A percentile compares a stretch with the other conserved stretches of the same genome.
Conservation (phyloP, 2,113 vertebrate genomes). For the Sinocyclocheilus maitianheensis region DNA sequence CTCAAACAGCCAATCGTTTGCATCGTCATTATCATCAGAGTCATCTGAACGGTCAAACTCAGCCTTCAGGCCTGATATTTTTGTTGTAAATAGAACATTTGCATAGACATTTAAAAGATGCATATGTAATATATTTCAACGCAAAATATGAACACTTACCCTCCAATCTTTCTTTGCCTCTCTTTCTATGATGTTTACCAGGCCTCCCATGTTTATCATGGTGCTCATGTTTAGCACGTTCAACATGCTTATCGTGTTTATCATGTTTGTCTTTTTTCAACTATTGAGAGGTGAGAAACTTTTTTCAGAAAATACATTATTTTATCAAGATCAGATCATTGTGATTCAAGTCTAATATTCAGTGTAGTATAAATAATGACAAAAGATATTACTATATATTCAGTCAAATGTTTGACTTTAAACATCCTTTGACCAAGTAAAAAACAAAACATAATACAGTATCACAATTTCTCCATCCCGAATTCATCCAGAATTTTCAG, state of each 20-base stretch:
- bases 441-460: not conserved
- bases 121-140: not conserved
- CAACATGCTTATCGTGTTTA: constrained; percentile 57
- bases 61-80: constrained; percentile 27
- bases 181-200: not conserved
- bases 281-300: constrained; percentile 3
- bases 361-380: not conserved
- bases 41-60: constrained; percentile 53
- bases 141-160: constrained; percentile 51
- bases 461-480: no score
- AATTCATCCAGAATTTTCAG: no score
- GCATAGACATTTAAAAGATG: not conserved
- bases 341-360: not conserved
- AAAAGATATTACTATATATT: no score
- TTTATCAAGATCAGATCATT: not conserved
- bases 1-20: constrained; percentile 66
- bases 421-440: not conserved
- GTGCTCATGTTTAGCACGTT: not conserved
- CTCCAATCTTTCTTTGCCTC: constrained; percentile 47
- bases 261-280: constrained; percentile 40
- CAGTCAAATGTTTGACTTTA: no score
- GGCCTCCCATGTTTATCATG: not conserved
- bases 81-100: not conserved
- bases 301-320: not conserved
- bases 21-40: constrained; percentile 55